Conservation (phyloP, 2,888 invertebrate genomes). For the Drosophila cognata region DNA sequence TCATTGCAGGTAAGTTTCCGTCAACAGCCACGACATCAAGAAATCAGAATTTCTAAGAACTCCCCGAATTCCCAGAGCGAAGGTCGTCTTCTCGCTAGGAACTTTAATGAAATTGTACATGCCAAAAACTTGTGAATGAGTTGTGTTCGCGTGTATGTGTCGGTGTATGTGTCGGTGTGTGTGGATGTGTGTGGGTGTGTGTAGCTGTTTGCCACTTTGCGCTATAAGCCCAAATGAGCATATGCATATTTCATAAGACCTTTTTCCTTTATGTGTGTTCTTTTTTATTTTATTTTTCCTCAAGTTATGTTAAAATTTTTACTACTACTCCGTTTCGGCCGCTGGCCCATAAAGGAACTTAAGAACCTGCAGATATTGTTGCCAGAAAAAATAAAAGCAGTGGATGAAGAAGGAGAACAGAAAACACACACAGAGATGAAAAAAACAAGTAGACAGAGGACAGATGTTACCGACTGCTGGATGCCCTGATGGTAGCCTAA, state of each 20-base stretch:
- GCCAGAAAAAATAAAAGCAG: slow-evolving; percentile 4
- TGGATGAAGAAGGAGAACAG: background rate
- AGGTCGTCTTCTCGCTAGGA: slow-evolving; percentile 44
- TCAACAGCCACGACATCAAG: background rate
- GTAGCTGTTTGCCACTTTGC: slow-evolving; percentile 34
- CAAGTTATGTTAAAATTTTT: slow-evolving; percentile 71
- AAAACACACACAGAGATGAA: slow-evolving; percentile 26
- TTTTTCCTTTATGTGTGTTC: slow-evolving; percentile 46
- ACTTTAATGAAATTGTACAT: slow-evolving; percentile 64
- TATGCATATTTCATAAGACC: slow-evolving; percentile 78
- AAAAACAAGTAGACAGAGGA: background rate
- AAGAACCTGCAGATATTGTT: slow-evolving; percentile 57
- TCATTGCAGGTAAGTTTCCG: slow-evolving; percentile 35
- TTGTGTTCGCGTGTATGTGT: slow-evolving; percentile 3
- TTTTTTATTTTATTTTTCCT: slow-evolving; percentile 31
- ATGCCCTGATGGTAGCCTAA: background rate
- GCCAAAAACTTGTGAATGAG: slow-evolving; percentile 40
- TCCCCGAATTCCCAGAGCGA: slow-evolving; percentile 58
- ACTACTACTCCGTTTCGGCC: slow-evolving; percentile 58
- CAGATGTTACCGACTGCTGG: background rate
- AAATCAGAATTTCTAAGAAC: slow-evolving; percentile 6
- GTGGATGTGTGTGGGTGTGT: slow-evolving; percentile 8
- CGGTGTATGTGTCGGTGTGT: slow-evolving; percentile 13
- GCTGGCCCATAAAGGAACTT: slow-evolving; percentile 51
- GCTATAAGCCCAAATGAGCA: slow-evolving; percentile 68